Evolutionary conservation across 2,888 invertebrate species (phyloP).

Genomic region (Dolomedes plantarius): DNA sequence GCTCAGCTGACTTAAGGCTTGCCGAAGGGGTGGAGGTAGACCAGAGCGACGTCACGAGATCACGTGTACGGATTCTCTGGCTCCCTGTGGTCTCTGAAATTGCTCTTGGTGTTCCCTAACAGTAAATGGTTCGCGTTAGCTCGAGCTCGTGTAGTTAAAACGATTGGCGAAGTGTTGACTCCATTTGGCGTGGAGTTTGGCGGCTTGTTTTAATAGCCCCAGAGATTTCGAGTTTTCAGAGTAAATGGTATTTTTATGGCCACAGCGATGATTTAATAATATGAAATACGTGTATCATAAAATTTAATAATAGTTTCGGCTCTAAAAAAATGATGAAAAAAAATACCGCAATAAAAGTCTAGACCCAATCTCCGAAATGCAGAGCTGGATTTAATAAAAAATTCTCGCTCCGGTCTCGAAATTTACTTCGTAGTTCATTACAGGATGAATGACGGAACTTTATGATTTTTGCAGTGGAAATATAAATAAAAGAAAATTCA

Average conservation of each 20-base stretch:
- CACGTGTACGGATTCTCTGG: slow-evolving; percentile 20
- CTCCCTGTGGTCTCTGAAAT: slow-evolving; percentile 27
- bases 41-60: slow-evolving; percentile 55
- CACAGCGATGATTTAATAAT: slow-evolving; percentile 1
- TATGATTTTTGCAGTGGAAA: too few relatives aligned
- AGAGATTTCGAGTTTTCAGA: background rate
- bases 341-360: background rate
- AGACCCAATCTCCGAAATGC: background rate
- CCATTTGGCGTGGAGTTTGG: slow-evolving; percentile 12
- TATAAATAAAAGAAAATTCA: too few relatives aligned
- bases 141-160: slow-evolving; percentile 43
- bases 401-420: too few relatives aligned
- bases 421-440: too few relatives aligned
- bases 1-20: slow-evolving; percentile 20
- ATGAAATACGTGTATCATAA: slow-evolving; percentile 1
- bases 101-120: slow-evolving; percentile 68
- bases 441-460: too few relatives aligned
- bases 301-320: background rate
- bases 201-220: background rate
- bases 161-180: slow-evolving; percentile 43
- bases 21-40: background rate
- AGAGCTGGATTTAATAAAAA: too few relatives aligned
- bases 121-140: slow-evolving; percentile 39
- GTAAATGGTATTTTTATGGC: background rate
- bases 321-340: background rate